Conservation (phyloP, 1,140 invertebrate genomes). For the Ylistrum balloti region DNA sequence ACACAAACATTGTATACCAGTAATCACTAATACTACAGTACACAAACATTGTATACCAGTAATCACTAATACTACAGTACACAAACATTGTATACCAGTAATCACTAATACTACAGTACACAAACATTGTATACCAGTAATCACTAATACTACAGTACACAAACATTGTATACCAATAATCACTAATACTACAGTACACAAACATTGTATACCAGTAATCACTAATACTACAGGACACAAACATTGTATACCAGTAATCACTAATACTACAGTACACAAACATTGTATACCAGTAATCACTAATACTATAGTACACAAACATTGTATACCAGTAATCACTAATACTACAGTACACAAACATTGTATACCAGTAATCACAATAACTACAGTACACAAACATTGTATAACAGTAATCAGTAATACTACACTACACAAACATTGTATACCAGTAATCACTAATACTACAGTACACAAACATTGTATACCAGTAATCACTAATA, state of each 20-base stretch:
- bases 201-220: not conserved
- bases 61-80: no score
- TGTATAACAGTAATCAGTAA: not conserved
- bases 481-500: not conserved
- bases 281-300: not conserved
- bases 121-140: no score
- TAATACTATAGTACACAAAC: not conserved
- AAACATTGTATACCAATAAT: not conserved
- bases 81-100: no score
- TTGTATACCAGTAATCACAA: not conserved
- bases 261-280: no score
- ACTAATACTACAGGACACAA: not conserved
- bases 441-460: not conserved
- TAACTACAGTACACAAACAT: not conserved
- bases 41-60: no score
- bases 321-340: not conserved
- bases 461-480: not conserved
- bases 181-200: constrained; percentile 8
- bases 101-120: no score
- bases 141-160: no score
- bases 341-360: constrained; percentile 9
- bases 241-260: not conserved
- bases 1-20: no score
- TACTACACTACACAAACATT: not conserved
- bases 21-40: no score